These are phyloP conservation scores for Propsilocerus akamusi DNA, from an alignment of 1,140 invertebrate species.

Conservation along the genomic window DNA sequence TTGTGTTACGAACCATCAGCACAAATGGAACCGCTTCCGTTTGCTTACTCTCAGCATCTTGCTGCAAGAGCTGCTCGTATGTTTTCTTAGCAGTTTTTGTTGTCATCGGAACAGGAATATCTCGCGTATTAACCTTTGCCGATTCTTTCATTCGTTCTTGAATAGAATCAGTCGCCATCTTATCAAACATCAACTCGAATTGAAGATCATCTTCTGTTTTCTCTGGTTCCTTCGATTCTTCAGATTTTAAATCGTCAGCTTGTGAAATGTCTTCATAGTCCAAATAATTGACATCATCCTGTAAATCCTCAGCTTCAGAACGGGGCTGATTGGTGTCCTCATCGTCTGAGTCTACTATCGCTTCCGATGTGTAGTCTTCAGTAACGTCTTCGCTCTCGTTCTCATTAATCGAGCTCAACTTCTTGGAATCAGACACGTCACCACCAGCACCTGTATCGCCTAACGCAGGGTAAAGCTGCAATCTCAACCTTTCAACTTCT, in stretches of 20 bases:
- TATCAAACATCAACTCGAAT: conserved; percentile 81
- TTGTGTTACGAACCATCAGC: conserved; percentile 81
- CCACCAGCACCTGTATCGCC: conserved; percentile 38
- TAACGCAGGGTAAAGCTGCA: conserved; percentile 41
- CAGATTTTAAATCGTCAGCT: conserved; percentile 13
- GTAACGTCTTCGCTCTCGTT: conserved; percentile 31
- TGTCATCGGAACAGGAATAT: conserved; percentile 80
- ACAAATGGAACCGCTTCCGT: conserved; percentile 66
- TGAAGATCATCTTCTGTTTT: conserved; percentile 64
- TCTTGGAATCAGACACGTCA: too few relatives aligned
- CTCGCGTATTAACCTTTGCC: conserved; percentile 62
- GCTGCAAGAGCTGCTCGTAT: conserved; percentile 40
- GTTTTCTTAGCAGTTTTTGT: conserved; percentile 51
- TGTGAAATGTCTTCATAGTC: conserved; percentile 14
- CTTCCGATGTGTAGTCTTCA: conserved; percentile 20
- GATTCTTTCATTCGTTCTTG: conserved; percentile 74
- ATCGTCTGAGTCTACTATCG: conserved; percentile 24
- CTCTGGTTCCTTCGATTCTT: conserved; percentile 17
- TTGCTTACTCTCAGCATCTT: conserved; percentile 17
- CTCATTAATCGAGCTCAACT: conserved; percentile 28
- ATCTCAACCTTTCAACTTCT: conserved; percentile 57
- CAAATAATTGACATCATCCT: conserved; percentile 7
- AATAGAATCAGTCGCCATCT: conserved; percentile 86
- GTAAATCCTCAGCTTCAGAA: conserved; percentile 17
- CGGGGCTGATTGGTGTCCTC: conserved; percentile 19